phyloP scores from a whole-genome alignment of 2,113 vertebrate genomes.

The Amazona guildingii region DNA sequence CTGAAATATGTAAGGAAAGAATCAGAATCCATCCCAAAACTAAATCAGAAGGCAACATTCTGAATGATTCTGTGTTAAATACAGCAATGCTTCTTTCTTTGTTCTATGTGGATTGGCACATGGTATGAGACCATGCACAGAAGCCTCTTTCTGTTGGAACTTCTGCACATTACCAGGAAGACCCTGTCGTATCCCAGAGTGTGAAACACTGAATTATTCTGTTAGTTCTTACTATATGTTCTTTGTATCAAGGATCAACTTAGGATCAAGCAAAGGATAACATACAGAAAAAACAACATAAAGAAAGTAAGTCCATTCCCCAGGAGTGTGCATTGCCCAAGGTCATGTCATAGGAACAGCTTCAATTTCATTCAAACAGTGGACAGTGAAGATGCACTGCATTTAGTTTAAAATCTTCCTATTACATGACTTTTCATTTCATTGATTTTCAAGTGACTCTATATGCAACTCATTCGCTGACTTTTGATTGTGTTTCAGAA shows the following conservation, averaged over 20 bases:
- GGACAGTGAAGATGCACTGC: neutral
- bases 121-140: neutral
- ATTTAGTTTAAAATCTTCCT: neutral
- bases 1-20: constrained; percentile 57
- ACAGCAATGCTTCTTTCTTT: neutral
- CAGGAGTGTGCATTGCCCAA: neutral
- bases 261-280: neutral
- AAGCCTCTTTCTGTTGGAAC: neutral
- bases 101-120: neutral
- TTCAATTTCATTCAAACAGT: neutral
- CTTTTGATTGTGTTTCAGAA: neutral
- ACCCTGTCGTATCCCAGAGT: neutral
- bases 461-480: neutral
- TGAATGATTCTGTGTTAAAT: neutral
- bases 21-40: constrained; percentile 2
- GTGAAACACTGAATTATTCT: constrained; percentile 23
- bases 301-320: neutral
- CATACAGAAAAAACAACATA: neutral
- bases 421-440: neutral
- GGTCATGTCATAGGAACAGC: neutral
- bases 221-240: neutral
- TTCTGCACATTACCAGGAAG: neutral
- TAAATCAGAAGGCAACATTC: neutral
- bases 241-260: neutral
- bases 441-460: neutral